A percentile compares a stretch with the other conserved stretches of the same genome.
Conservation (phyloP, 1,140 invertebrate genomes). For the Bombyx mori region ASM3026992v2 NC_085127.1:9581501-9582000, state of each 20-base stretch:
- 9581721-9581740: slow-evolving; percentile 60
- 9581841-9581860: too few species aligned
- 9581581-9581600: too few species aligned
- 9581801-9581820: slow-evolving; percentile 60
- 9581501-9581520: too few species aligned
- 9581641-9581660: slow-evolving; percentile 29
- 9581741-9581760: slow-evolving; percentile 43
- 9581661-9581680: slow-evolving; percentile 60
- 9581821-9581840: slow-evolving; percentile 26
- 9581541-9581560: too few species aligned
- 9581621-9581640: slow-evolving; percentile 3
- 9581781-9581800: slow-evolving; percentile 68
- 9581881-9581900: slow-evolving; percentile 20
- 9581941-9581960: not conserved
- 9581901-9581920: slow-evolving; percentile 36
- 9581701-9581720: slow-evolving; percentile 55
- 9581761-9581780: slow-evolving; percentile 49
- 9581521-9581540: too few species aligned
- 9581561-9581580: too few species aligned
- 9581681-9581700: slow-evolving; percentile 60
- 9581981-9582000: too few species aligned
- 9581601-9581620: too few species aligned
- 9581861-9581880: slow-evolving; percentile 5
- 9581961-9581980: not conserved
- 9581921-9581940: too few species aligned